Base-by-base conservation (phyloP, 2,113 vertebrate genomes). In the Silurus glanis region DNA sequence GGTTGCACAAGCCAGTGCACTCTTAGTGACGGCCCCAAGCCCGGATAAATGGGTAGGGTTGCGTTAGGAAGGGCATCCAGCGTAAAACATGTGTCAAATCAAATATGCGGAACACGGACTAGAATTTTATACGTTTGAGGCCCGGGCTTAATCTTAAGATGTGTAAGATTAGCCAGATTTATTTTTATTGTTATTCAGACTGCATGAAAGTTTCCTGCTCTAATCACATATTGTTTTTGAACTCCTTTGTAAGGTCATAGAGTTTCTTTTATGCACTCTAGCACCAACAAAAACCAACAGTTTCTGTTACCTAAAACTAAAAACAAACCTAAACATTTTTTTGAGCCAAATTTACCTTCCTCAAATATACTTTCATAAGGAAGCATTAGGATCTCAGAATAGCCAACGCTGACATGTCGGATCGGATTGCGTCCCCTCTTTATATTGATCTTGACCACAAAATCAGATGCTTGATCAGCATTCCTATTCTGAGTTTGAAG, bases 401-500 rank as follows among this genome's bases (percentile, higher is more conserved):
- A 86, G 64, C 49, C 58, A 2, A 37, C 3, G 45, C 58, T 76
- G 61, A 58, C 66, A 83, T 67, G 28, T 64, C 21, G 80, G 76
- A 86, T 81, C 78, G 5, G 47, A 81, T 86, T 81, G 66, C 85
- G 45, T 47, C 55, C 19, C 6, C 23, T 56, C 61, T 79, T 66
- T 12, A 56, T 61, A 59, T 72, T 28, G 85, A 81, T 71, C 28
- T 17, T 13, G 76, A 80, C 45, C 49, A 80, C 76, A 59, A n/a
- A 55, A 56, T 69, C 84, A 47, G 76, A 69, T 69, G 75, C 62
- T 80, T n/a, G 71, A 80, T 80, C 82, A 83, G 82, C 67, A 59
- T 19, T 59, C 37, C 82, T 83, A 83, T 83, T 83, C 69, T 83
- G 14, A 83, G 82, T 55, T 56, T 83, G 58, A 83, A 47, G 53